Conservation (phyloP, 2,113 vertebrate genomes). For the Psophia crepitans region DNA sequence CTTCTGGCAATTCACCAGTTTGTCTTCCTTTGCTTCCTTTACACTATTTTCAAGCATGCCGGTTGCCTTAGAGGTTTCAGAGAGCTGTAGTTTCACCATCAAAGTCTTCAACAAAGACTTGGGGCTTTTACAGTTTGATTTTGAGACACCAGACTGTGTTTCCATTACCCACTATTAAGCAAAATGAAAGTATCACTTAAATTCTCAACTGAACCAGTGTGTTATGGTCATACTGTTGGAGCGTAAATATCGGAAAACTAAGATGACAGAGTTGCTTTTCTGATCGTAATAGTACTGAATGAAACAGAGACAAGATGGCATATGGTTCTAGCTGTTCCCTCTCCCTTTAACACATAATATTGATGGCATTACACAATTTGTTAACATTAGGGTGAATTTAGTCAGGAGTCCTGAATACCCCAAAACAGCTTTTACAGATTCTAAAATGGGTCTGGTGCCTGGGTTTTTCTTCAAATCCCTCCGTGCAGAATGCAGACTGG, state of each 20-base stretch:
- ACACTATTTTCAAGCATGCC: neutral
- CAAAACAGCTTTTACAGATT: constrained; percentile 35
- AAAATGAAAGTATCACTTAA: constrained; percentile 32
- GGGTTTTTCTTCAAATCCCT: constrained; percentile 52
- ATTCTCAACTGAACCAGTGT: neutral
- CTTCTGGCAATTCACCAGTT: neutral
- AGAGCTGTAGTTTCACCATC: neutral
- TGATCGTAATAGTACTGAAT: neutral
- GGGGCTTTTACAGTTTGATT: neutral
- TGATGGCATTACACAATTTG: constrained; percentile 7
- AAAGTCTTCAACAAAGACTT: neutral
- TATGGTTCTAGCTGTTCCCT: constrained; percentile 26
- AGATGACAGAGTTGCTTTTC: constrained; percentile 1
- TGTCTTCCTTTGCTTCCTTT: neutral
- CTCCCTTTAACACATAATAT: neutral
- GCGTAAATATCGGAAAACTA: constrained; percentile 4
- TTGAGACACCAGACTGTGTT: neutral
- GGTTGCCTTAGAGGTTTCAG: neutral
- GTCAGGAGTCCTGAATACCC: constrained; percentile 28
- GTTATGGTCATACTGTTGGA: neutral
- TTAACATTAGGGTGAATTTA: constrained; percentile 20
- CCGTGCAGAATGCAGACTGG: constrained; percentile 20
- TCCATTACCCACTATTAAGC: neutral
- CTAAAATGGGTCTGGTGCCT: constrained; percentile 2
- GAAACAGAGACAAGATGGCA: constrained; percentile 28